Evolutionary conservation across 2,888 invertebrate species (phyloP).

Genomic region (Phyllotreta cruciferae): DNA sequence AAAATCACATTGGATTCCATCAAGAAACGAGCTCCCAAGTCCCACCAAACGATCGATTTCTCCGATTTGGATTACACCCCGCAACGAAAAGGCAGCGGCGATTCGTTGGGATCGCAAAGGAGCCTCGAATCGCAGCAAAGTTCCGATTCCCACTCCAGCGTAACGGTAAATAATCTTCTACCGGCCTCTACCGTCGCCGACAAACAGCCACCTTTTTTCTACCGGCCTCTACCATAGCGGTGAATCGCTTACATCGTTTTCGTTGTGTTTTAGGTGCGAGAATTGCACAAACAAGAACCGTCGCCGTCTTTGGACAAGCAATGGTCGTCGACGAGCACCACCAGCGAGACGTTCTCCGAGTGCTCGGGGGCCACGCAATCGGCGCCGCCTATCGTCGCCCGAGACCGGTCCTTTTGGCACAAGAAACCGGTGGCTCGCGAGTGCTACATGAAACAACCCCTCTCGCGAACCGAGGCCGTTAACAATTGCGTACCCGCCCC

Average conservation of each 20-base stretch:
- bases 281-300: slow-evolving; percentile 42
- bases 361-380: slow-evolving; percentile 50
- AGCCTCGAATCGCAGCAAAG: slow-evolving; percentile 63
- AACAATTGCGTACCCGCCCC: slow-evolving; percentile 39
- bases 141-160: slow-evolving; percentile 56
- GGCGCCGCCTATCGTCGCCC: slow-evolving; percentile 54
- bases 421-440: slow-evolving; percentile 34
- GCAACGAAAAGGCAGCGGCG: slow-evolving; percentile 64
- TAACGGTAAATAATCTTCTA: slow-evolving; percentile 48
- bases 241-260: too few relatives aligned
- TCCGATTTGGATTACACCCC: slow-evolving; percentile 54
- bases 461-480: slow-evolving; percentile 48
- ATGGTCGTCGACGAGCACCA: slow-evolving; percentile 57
- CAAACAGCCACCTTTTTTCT: too few relatives aligned
- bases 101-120: slow-evolving; percentile 63
- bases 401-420: slow-evolving; percentile 40
- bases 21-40: slow-evolving; percentile 50
- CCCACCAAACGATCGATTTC: slow-evolving; percentile 56
- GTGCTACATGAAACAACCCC: slow-evolving; percentile 42
- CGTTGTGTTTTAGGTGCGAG: slow-evolving; percentile 33
- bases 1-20: slow-evolving; percentile 46
- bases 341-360: slow-evolving; percentile 57
- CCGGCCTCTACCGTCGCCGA: too few relatives aligned
- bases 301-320: slow-evolving; percentile 46
- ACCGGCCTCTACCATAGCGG: too few relatives aligned